phyloP scores from a whole-genome alignment of 2,113 vertebrate genomes.

The Tetraodon nigroviridis region DNA sequence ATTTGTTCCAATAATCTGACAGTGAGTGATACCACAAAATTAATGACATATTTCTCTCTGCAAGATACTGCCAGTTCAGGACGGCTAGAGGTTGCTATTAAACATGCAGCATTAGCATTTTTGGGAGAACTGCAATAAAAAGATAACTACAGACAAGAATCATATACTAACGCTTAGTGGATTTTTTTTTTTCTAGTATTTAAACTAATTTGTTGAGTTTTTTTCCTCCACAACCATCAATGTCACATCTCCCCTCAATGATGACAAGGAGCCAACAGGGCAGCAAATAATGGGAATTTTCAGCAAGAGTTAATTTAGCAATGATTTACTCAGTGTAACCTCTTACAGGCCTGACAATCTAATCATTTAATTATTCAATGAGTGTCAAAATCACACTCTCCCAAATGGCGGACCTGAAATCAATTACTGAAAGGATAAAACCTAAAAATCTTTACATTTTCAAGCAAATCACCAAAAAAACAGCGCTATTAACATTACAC shows the following conservation, averaged over 20 bases:
- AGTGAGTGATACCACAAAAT: no score
- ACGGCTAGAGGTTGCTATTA: no score
- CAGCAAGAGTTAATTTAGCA: background rate
- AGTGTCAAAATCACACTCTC: background rate
- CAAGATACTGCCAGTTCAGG: no score
- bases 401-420: background rate
- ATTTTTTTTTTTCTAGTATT: no score
- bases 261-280: background rate
- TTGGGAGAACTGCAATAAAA: background rate
- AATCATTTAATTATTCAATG: slow-evolving; percentile 2
- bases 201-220: background rate
- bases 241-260: no score
- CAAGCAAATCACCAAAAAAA: background rate
- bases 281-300: background rate
- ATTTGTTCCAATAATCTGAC: no score
- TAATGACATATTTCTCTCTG: no score
- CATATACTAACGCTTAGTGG: no score
- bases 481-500: background rate
- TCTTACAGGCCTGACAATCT: background rate
- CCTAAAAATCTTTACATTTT: background rate
- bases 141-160: no score
- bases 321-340: background rate
- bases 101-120: background rate
- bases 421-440: background rate
- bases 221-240: background rate